These are phyloP conservation scores for Lepidostoma basale DNA, from an alignment of 1,140 invertebrate species.

Conservation along the genomic window DNA sequence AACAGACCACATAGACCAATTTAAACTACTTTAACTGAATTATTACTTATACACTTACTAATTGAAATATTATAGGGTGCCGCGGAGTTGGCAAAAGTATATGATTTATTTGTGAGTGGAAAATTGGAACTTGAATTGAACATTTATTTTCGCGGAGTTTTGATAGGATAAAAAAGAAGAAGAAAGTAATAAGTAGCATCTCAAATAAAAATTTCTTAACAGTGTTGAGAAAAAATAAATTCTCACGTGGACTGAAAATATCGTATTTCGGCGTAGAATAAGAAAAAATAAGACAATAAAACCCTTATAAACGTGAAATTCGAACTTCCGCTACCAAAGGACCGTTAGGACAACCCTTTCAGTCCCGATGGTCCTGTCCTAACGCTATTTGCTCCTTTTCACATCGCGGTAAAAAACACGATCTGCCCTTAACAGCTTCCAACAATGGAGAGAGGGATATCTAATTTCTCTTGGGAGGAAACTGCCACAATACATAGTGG, in stretches of 20 bases:
- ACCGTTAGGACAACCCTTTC: conserved; percentile 42
- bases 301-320: conserved; percentile 22
- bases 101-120: too few species aligned
- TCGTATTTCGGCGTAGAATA: not conserved
- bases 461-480: conserved; percentile 47
- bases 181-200: too few species aligned
- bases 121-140: too few species aligned
- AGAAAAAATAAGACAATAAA: conserved; percentile 30
- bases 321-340: conserved; percentile 26
- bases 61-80: too few species aligned
- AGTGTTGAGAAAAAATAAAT: not conserved
- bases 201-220: too few species aligned
- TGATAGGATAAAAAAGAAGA: too few species aligned
- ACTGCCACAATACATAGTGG: conserved; percentile 40
- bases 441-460: conserved; percentile 42
- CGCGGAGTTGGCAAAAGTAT: too few species aligned
- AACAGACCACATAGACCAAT: too few species aligned
- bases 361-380: conserved; percentile 26
- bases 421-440: conserved; percentile 39
- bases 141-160: too few species aligned
- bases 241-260: conserved; percentile 3
- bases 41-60: too few species aligned
- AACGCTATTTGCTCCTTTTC: conserved; percentile 39
- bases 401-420: conserved; percentile 38
- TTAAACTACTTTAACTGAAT: too few species aligned